These are phyloP conservation scores for Carpatolechia fugitivella DNA, from an alignment of 2,888 invertebrate species.

Conservation along the genomic window DNA sequence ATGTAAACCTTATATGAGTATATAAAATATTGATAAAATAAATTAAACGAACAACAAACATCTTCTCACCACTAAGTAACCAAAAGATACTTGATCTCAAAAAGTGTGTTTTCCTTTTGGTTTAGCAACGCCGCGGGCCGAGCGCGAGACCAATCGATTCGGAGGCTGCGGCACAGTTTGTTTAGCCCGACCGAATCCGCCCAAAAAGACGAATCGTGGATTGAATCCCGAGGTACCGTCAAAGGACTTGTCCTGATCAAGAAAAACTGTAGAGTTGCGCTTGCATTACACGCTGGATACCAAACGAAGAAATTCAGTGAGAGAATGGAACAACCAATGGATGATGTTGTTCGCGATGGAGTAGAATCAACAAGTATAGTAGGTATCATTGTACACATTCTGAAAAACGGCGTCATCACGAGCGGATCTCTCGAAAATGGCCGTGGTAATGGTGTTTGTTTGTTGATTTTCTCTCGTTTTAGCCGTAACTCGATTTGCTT, in stretches of 20 bases:
- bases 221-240: slow-evolving; percentile 51
- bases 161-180: slow-evolving; percentile 59
- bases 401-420: slow-evolving; percentile 73
- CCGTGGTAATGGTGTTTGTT: slow-evolving; percentile 76
- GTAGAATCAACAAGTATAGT: slow-evolving; percentile 2
- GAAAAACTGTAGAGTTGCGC: not conserved
- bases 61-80: slow-evolving; percentile 5
- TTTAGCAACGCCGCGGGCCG: slow-evolving; percentile 31
- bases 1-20: no score
- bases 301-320: not conserved
- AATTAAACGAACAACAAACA: no score
- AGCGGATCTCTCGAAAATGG: slow-evolving; percentile 71
- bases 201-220: slow-evolving; percentile 71
- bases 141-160: slow-evolving; percentile 66
- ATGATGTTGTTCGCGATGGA: slow-evolving; percentile 1
- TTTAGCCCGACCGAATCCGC: slow-evolving; percentile 64
- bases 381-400: slow-evolving; percentile 29
- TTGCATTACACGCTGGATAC: slow-evolving; percentile 32
- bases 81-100: slow-evolving; percentile 6
- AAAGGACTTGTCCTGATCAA: slow-evolving; percentile 2
- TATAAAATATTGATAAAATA: no score
- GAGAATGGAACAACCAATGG: slow-evolving; percentile 33
- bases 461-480: slow-evolving; percentile 76
- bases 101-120: slow-evolving; percentile 39
- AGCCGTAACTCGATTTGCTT: slow-evolving; percentile 77